phyloP scores from a whole-genome alignment of 2,888 invertebrate species.

The Agrotis clavis region DNA sequence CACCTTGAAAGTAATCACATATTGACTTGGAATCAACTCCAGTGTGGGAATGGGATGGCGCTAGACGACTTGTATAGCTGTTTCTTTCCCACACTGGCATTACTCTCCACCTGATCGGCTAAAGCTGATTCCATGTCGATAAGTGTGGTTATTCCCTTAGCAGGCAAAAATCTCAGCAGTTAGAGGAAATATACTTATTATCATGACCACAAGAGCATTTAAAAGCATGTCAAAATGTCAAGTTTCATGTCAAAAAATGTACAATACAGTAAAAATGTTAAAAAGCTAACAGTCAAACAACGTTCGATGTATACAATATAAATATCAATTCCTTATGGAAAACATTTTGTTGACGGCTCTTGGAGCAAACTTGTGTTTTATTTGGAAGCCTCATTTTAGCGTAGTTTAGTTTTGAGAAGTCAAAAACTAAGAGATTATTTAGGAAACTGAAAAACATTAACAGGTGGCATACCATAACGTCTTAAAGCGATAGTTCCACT shows the following conservation, averaged over 20 bases:
- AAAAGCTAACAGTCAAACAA: slow-evolving; percentile 67
- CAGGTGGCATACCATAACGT: neutral
- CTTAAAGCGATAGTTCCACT: too few species aligned
- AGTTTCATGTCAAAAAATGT: slow-evolving; percentile 50
- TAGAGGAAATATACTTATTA: neutral
- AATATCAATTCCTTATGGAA: slow-evolving; percentile 68
- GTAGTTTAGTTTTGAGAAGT: neutral
- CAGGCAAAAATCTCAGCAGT: neutral
- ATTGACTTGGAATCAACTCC: neutral
- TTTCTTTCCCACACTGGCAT: too few species aligned
- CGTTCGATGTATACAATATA: slow-evolving; percentile 71
- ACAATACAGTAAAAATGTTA: slow-evolving; percentile 56
- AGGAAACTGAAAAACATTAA: neutral
- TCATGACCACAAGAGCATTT: slow-evolving; percentile 5
- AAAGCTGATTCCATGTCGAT: neutral
- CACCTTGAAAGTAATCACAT: neutral
- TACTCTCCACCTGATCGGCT: neutral
- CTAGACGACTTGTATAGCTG: too few species aligned
- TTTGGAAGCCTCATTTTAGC: neutral
- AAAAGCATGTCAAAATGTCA: slow-evolving; percentile 22
- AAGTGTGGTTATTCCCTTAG: neutral
- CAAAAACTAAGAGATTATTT: neutral
- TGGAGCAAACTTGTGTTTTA: slow-evolving; percentile 24
- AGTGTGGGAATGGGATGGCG: too few species aligned
- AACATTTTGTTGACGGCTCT: slow-evolving; percentile 32